A percentile compares a stretch with the other conserved stretches of the same genome.
phyloP scores from a whole-genome alignment of 1,140 invertebrate species.

The Spodoptera frugiperda region DNA sequence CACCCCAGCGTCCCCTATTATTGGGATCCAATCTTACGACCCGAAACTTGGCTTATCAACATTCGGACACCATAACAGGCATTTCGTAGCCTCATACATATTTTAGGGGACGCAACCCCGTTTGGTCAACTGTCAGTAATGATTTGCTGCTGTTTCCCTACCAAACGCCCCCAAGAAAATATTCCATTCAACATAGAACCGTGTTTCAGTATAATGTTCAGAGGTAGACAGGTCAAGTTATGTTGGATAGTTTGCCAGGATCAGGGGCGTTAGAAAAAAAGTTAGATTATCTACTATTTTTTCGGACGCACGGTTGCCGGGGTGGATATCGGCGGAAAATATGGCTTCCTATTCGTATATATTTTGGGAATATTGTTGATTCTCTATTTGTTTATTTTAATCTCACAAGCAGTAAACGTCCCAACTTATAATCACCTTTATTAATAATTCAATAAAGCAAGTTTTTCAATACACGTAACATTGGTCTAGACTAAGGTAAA shows the following conservation, averaged over 20 bases:
- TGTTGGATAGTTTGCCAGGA: conserved; percentile 62
- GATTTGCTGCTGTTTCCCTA: conserved; percentile 82
- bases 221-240: conserved; percentile 52
- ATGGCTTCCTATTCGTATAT: conserved; percentile 83
- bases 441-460: too few relatives aligned
- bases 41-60: conserved; percentile 84
- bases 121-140: conserved; percentile 86
- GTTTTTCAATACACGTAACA: too few relatives aligned
- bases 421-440: too few relatives aligned
- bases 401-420: too few relatives aligned
- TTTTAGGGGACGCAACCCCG: conserved; percentile 80
- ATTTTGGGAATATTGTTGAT: conserved; percentile 68
- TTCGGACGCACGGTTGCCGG: conserved; percentile 77
- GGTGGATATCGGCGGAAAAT: conserved; percentile 81
- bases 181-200: conserved; percentile 60
- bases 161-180: conserved; percentile 68
- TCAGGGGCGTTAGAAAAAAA: conserved; percentile 80
- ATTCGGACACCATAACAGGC: conserved; percentile 86
- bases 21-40: conserved; percentile 78
- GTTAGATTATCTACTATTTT: conserved; percentile 84
- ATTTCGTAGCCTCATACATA: conserved; percentile 84
- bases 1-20: conserved; percentile 66
- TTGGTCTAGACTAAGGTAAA: too few relatives aligned
- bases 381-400: conserved; percentile 61
- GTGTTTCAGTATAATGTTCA: background rate